Evolutionary conservation across 2,797 vertebrate genomes (phyloP).

Genomic region (Siniperca scherzeri): DNA sequence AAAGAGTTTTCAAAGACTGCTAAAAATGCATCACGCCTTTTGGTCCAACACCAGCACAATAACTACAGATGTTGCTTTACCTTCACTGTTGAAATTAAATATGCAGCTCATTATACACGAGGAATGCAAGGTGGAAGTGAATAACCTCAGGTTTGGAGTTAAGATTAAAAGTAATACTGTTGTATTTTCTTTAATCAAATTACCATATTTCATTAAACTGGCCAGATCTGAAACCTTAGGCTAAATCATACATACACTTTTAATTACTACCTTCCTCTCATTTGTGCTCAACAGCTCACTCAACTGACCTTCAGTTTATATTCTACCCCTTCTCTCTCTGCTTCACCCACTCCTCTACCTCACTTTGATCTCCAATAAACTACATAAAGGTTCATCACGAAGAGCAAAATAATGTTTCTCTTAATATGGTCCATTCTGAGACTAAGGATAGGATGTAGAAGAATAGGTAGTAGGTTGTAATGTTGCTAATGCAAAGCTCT

Average conservation of each 20-base stretch:
- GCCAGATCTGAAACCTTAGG: slow-evolving; percentile 3
- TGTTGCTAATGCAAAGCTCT: not conserved
- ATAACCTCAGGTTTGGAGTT: slow-evolving; percentile 21
- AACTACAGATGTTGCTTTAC: not conserved
- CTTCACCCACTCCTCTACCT: slow-evolving; percentile 6
- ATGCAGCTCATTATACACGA: slow-evolving; percentile 12
- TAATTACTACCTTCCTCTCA: slow-evolving; percentile 27
- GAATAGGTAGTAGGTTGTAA: not conserved
- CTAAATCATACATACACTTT: slow-evolving; percentile 26
- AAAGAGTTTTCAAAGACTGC: slow-evolving; percentile 9
- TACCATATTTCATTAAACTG: slow-evolving; percentile 47
- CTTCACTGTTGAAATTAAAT: slow-evolving; percentile 21
- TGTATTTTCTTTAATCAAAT: slow-evolving; percentile 27
- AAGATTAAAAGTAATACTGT: slow-evolving; percentile 22
- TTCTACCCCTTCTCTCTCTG: not conserved
- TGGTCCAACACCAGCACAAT: not conserved
- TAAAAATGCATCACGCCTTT: slow-evolving; percentile 31
- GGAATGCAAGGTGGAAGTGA: not conserved
- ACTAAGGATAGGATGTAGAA: not conserved
- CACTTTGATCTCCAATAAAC: not conserved
- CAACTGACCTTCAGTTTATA: slow-evolving; percentile 6
- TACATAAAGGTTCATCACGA: not conserved
- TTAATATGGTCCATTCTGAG: not conserved
- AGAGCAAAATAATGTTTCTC: not conserved
- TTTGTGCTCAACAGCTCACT: slow-evolving; percentile 9